phyloP scores from a whole-genome alignment of 1,140 invertebrate genomes.

The Metaphire vulgaris region DNA sequence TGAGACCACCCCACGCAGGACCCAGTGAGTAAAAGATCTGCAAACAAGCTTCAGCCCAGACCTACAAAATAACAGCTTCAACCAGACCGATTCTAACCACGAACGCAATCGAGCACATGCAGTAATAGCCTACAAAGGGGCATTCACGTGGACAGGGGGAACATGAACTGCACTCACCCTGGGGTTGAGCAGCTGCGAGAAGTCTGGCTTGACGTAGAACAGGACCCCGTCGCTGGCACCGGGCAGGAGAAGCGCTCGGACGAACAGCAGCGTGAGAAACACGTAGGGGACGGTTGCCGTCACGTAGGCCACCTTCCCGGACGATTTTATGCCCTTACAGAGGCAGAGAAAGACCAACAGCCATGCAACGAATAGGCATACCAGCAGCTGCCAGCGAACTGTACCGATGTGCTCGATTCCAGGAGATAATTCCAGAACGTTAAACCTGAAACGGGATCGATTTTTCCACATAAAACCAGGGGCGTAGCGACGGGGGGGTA shows the following conservation, averaged over 20 bases:
- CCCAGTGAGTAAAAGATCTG: constrained; percentile 85
- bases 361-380: constrained; percentile 41
- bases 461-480: no score
- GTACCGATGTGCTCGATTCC: constrained; percentile 35
- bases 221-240: constrained; percentile 67
- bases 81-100: background rate
- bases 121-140: no score
- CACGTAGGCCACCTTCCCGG: constrained; percentile 60
- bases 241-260: constrained; percentile 75
- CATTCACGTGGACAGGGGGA: background rate
- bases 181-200: constrained; percentile 9
- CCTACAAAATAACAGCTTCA: constrained; percentile 50
- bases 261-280: constrained; percentile 76
- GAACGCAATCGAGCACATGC: no score
- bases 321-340: constrained; percentile 51
- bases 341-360: constrained; percentile 40
- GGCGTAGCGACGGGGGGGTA: no score
- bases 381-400: constrained; percentile 38
- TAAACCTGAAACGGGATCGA: constrained; percentile 13
- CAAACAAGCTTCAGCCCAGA: constrained; percentile 79
- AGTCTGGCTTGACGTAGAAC: constrained; percentile 66
- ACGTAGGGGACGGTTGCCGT: constrained; percentile 86
- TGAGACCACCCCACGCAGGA: constrained; percentile 79
- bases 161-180: constrained; percentile 16
- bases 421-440: constrained; percentile 24